Evolutionary conservation across 2,797 vertebrate species (phyloP), one percentile per base, ranked within the genome.

Genomic region (Aerospiza tachiro): DNA sequence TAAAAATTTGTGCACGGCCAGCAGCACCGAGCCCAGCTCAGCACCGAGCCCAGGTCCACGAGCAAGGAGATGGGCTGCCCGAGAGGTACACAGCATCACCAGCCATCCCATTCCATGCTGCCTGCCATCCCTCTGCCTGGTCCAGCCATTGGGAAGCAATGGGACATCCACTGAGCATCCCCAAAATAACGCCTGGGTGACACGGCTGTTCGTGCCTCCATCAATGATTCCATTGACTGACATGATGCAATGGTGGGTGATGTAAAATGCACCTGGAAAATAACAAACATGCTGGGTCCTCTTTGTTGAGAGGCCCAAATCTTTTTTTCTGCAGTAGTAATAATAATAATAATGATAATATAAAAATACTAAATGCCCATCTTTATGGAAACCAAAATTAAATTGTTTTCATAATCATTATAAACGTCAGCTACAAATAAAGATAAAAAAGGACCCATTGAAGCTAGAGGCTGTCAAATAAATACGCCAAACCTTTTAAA

Each of bases 21-120:
- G 44, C 75, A 84, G 42, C 16, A 42, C 42, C 16, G 15, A 62
- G 19, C 31, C 28, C 45, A n/a, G 68, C 77, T 15, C 55, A 49
- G 49, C 47, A 26, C 47, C 4, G 0, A 62, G 18, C 29, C 28
- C 44, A 28, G 68, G 61, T 13, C 62, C 40, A 1, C 1, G 3
- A 42, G 35, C 42, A 47, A 28, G 45, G 26, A 15, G 47, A 25
- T 0, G 21, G 25, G 56, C 35, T n/a, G 16, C 31, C 29, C 2
- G 1, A 33, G 15, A 47, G 23, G 11, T 7, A 52, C 15, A 4
- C 0, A 2, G 52, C 52, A 52, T 26, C 25, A 3, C 42, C 4
- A 1, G 13, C 35, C 2, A 1, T 2, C 2, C n/a, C 20, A 8
- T 14, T 21, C 19, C 18, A 5, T 1, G 12, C 50, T 44, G 26